Percentiles rank a stretch among this genome's conserved stretches.
phyloP scores from a whole-genome alignment of 2,797 vertebrate species.

The Austrolebias charrua region DNA sequence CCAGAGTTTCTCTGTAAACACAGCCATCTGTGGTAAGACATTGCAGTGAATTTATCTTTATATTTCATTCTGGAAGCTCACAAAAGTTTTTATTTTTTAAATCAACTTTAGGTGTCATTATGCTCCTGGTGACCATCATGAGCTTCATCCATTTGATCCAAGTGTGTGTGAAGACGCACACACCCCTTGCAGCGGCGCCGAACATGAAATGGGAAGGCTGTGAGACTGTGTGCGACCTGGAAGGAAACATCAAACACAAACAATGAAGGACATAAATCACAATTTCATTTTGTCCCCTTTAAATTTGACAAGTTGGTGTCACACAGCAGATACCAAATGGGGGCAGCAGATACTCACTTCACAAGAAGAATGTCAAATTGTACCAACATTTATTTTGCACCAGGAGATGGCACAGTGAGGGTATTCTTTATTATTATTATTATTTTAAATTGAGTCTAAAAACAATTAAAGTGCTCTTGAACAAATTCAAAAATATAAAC shows the following conservation, averaged over 20 bases:
- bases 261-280: background rate
- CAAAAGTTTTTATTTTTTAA: background rate
- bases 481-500: background rate
- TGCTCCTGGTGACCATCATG: conserved; percentile 60
- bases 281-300: background rate
- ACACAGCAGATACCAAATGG: conserved; percentile 39
- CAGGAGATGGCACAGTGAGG: conserved; percentile 43
- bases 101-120: conserved; percentile 48
- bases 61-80: background rate
- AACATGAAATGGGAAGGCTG: background rate
- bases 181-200: background rate
- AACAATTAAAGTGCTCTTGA: background rate
- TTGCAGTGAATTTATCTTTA: background rate
- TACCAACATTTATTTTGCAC: background rate
- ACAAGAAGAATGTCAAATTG: background rate
- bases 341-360: conserved; percentile 46
- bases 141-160: conserved; percentile 42
- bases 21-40: conserved; percentile 61
- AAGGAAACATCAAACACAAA: conserved; percentile 15
- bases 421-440: too few relatives aligned
- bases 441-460: background rate
- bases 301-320: conserved; percentile 14
- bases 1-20: conserved; percentile 47
- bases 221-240: conserved; percentile 27
- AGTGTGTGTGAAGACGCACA: conserved; percentile 26